Evolutionary conservation across 2,888 invertebrate genomes (phyloP), one percentile per base, ranked within the genome.

Genomic region (Ophion slaviceki): DNA sequence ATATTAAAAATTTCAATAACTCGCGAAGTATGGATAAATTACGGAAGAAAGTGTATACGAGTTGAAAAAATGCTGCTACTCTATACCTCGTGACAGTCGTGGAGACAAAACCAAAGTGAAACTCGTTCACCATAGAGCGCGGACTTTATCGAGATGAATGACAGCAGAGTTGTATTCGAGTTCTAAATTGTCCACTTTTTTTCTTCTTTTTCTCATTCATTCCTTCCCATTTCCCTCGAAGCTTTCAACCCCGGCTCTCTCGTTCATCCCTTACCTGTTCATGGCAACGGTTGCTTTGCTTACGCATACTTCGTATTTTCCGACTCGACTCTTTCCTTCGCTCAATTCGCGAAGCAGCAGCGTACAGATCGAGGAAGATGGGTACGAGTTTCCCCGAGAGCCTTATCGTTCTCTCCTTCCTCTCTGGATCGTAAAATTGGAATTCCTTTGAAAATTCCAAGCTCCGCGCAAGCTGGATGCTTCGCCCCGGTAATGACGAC

Each of bases 391-490:
- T 64, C 36, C 20, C 47, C 68, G 36, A 71, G n/a, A 53, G 64
- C 32, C 14, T 36, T 36, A 61, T 61, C 32, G 45, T 61, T 59
- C 70, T 71, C 77, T 61, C 79, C 74, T 28, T 76, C 76, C 67
- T 67, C 67, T 67, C 61, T 79, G n/a, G 84, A 86, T 87, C 87
- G 87, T 88, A 89, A 89, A 89, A 89, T 89, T 89, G 89, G 87
- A 89, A 89, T 89, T 89, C 89, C 89, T 88, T 86, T 85, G 87
- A 88, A 88, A 88, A 89, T 89, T 89, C 88, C 88, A 84, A 61
- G 66, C 74, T 72, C 53, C 77, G 20, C 40, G 77, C 40, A 40
- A 8, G 40, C 32, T 32, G 45, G 74, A 77, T 67, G 67, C 71
- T 47, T 74, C 76, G 68, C 70, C 32, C 4, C 71, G 83, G 66